Evolutionary conservation across 1,140 invertebrate species (phyloP), one percentile per base, ranked within the genome.

Genomic region (Drosophila nebulosa): DNA sequence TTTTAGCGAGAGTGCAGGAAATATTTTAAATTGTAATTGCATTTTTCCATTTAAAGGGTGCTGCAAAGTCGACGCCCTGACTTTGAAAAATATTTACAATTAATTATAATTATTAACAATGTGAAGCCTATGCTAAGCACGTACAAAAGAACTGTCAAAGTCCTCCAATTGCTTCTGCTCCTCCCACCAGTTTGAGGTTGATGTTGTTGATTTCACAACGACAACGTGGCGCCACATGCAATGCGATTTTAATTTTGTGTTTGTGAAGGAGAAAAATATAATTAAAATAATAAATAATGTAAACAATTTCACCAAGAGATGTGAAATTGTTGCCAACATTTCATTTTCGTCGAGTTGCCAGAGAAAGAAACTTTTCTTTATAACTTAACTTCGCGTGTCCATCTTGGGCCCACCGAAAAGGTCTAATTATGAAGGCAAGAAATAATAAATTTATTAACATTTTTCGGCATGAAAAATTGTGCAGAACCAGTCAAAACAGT

Each of bases 201-300:
- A 69, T 46, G 72, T 3, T 42, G 16, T 18, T 21, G 39, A 21
- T 46, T 46, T 46, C 39, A 68, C 74, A 64, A 56, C 72, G 73
- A 71, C 83, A 75, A 78, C 55, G 59, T 81, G 83, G 81, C 81
- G 81, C 83, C 81, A 64, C 77, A 79, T 80, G 81, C 74, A 67
- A 69, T 72, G 74, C 64, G 56, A 73, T 64, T 74, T 76, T 64
- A 16, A 46, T 66, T 67, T 50, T 58, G 27, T 69, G 65, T 67
- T n/a, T n/a, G n/a, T n/a, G n/a, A n/a, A n/a, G n/a, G n/a, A 52
- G 46, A 60, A 59, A 72, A 72, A 77, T 74, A 70, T 78, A 86
- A 70, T 70, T 78, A 79, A 74, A 66, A 81, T 76, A 70, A 78
- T 81, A 71, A 72, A 81, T 81, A 81, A 86, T 78, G 52, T 50